phyloP scores from a whole-genome alignment of 2,113 vertebrate species.

The Psephotus haematonotus region DNA sequence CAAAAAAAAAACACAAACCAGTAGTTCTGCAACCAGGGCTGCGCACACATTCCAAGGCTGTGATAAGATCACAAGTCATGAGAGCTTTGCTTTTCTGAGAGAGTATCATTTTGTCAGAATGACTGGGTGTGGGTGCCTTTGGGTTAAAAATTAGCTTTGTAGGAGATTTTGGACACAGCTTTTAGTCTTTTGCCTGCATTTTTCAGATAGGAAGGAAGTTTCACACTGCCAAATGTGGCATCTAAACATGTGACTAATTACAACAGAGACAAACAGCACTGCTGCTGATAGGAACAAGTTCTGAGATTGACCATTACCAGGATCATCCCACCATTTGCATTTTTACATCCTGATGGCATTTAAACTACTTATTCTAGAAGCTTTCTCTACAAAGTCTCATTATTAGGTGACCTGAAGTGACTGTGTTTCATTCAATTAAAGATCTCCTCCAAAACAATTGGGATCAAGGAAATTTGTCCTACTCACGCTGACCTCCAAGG shows the following conservation, averaged over 20 bases:
- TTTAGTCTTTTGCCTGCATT: not conserved
- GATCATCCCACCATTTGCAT: accelerated
- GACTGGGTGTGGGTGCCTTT: not conserved
- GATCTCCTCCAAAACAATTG: not conserved
- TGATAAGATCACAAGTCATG: not conserved
- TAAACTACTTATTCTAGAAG: not conserved
- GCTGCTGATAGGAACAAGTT: not conserved
- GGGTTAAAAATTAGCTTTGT: not conserved
- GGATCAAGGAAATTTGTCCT: not conserved
- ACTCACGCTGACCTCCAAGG: not conserved
- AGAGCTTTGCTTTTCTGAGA: not conserved
- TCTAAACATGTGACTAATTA: not conserved
- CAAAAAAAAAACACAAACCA: accelerated
- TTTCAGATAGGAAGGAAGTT: not conserved
- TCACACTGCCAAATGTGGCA: not conserved
- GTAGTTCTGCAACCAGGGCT: not conserved
- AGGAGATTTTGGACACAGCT: not conserved
- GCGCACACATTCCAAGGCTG: not conserved
- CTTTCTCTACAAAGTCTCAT: not conserved
- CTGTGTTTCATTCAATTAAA: not conserved
- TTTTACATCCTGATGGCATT: not conserved
- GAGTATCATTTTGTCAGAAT: not conserved
- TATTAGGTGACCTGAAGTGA: not conserved
- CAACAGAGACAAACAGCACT: not conserved
- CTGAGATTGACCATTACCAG: not conserved